phyloP scores from a whole-genome alignment of 2,113 vertebrate genomes.

The Sinocyclocheilus maitianheensis region DNA sequence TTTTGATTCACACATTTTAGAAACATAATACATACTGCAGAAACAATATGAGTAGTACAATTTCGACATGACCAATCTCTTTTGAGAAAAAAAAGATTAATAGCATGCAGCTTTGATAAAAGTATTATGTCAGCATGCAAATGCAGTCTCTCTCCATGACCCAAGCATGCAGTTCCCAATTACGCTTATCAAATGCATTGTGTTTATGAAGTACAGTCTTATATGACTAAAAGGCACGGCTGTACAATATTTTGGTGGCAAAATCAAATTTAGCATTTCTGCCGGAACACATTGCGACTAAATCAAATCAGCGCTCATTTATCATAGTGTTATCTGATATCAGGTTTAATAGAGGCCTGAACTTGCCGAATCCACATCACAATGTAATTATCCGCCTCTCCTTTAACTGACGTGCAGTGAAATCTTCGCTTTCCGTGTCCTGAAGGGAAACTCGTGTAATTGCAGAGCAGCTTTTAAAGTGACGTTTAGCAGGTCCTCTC shows the following conservation, averaged over 20 bases:
- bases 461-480: neutral
- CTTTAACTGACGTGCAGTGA: neutral
- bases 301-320: constrained; percentile 24
- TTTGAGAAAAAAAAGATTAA: neutral
- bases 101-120: neutral
- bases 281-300: neutral
- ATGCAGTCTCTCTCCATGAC: neutral
- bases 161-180: constrained; percentile 17
- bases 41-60: neutral
- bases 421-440: neutral
- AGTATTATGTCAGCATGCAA: constrained; percentile 4
- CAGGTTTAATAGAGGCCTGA: neutral
- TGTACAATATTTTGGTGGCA: neutral
- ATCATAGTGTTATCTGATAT: constrained; percentile 21
- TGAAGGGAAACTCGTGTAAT: constrained; percentile 10
- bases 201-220: constrained; percentile 6
- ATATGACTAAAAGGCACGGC: constrained; percentile 19
- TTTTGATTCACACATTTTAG: neutral
- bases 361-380: neutral
- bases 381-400: neutral
- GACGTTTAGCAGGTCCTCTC: no score
- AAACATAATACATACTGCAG: neutral
- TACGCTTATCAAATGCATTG: neutral
- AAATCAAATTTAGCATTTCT: constrained; percentile 7
- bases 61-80: neutral